Percentiles rank a stretch among this genome's conserved stretches.
phyloP scores from a whole-genome alignment of 2,113 vertebrate species.

The Myrmecophaga tridactyla region DNA sequence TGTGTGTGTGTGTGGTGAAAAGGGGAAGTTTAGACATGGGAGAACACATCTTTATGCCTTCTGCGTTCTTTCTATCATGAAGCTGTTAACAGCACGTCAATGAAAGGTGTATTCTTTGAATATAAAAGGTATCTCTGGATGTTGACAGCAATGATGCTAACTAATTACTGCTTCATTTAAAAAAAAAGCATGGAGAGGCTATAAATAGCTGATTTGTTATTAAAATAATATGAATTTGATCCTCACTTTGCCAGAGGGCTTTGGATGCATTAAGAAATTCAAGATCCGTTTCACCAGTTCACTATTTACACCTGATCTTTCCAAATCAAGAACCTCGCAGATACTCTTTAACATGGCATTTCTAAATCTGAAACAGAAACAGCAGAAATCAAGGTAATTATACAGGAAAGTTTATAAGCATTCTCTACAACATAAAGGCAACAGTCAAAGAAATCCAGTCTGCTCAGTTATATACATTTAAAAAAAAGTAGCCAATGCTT shows the following conservation, averaged over 20 bases:
- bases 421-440: neutral
- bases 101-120: neutral
- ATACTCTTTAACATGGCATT: constrained; percentile 91
- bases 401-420: neutral
- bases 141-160: neutral
- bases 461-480: neutral
- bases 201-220: neutral
- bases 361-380: constrained; percentile 80
- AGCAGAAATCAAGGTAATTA: constrained; percentile 33
- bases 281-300: constrained; percentile 94
- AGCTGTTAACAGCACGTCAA: neutral
- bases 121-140: neutral
- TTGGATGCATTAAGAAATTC: constrained; percentile 92
- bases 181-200: neutral
- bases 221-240: neutral
- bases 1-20: too few relatives aligned
- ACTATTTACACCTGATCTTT: constrained; percentile 92
- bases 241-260: constrained; percentile 94
- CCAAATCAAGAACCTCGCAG: constrained; percentile 94
- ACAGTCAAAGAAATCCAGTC: neutral
- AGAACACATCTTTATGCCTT: neutral
- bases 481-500: constrained; percentile 1
- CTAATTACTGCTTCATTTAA: neutral
- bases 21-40: too few relatives aligned
- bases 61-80: constrained; percentile 3